Base-by-base conservation (phyloP, 2,113 vertebrate genomes). In the Phaethon lepturus region DNA sequence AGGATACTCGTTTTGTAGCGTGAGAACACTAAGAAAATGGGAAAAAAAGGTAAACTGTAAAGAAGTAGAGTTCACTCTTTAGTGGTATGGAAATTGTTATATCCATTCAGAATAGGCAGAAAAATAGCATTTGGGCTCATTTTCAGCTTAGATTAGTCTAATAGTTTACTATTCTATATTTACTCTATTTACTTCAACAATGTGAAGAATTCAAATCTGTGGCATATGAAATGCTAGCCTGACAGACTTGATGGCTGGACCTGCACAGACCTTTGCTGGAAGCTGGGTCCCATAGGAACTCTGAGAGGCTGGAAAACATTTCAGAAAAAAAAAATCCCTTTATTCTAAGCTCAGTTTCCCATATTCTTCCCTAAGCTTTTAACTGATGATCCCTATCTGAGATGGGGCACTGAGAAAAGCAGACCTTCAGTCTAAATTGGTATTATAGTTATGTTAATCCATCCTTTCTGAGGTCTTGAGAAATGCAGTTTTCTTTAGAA, bases 11-110 rank as follows among this genome's bases (percentile, higher is more conserved):
- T 53, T 72, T 71, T 24, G 2, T 64, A 73, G 26, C 50, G 23
- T 45, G n/a, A 92, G 71, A 91, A 62, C 29, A 44, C 47, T 29
- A 78, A 72, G 40, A 85, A 93, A 85, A 49, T n/a, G n/a, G 9
- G 14, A 17, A 38, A 31, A 52, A 22, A 56, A 17, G 28, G 25
- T 67, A 26, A 56, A 22, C 18, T 17, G 26, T 53, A 12, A 71
- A 49, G n/a, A 63, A 52, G 4, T 25, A 6, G 31, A 45, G 22
- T 20, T 66, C 10, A 14, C 8, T 73, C 8, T 29, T 68, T 15
- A 67, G 24, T 2, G 0, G 11, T 60, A 20, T 49, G 44, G 26
- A 86, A 74, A 26, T 26, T 45, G 67, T 78, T 7, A 25, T 75
- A 55, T 38, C 25, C 4, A 4, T 88, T 66, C 47, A 60, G 64